Evolutionary conservation across 2,888 invertebrate species (phyloP).

Genomic region (Leucophenga maculata): DNA sequence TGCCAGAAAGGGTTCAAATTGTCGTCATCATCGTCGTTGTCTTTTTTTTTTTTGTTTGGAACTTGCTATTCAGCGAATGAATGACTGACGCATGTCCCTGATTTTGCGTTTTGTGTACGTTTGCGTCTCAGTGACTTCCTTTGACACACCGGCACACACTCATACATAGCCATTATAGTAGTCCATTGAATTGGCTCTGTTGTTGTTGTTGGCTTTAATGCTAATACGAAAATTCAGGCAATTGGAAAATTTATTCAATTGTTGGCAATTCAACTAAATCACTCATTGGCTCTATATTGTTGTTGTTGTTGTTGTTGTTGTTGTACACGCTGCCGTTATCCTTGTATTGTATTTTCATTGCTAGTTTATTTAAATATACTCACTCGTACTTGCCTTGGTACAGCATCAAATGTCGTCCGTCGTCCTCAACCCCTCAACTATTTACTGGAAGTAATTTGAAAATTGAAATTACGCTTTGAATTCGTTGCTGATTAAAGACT

Average conservation of each 20-base stretch:
- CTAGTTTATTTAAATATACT: constrained; percentile 38
- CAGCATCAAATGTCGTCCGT: constrained; percentile 29
- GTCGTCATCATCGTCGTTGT: constrained; percentile 45
- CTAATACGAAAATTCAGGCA: constrained; percentile 67
- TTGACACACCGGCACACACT: constrained; percentile 20
- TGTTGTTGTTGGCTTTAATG: constrained; percentile 48
- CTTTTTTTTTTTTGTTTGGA: no score
- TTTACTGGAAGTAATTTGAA: constrained; percentile 62
- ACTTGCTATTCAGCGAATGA: neutral
- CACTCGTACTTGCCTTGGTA: neutral
- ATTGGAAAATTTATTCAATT: constrained; percentile 71
- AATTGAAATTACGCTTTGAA: constrained; percentile 57
- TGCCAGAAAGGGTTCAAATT: constrained; percentile 56
- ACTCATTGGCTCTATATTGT: constrained; percentile 61
- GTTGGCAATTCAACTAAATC: constrained; percentile 66
- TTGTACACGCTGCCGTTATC: constrained; percentile 42
- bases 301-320: constrained; percentile 29
- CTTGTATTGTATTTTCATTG: constrained; percentile 29
- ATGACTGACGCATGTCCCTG: constrained; percentile 42
- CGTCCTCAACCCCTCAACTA: constrained; percentile 29
- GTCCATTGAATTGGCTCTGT: constrained; percentile 27
- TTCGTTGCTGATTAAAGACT: constrained; percentile 25
- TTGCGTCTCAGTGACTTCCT: constrained; percentile 33
- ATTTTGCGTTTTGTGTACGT: constrained; percentile 53
- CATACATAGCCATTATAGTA: constrained; percentile 40